Evolutionary conservation across 2,113 vertebrate genomes (phyloP).

Genomic region (Sciurus niger): DNA sequence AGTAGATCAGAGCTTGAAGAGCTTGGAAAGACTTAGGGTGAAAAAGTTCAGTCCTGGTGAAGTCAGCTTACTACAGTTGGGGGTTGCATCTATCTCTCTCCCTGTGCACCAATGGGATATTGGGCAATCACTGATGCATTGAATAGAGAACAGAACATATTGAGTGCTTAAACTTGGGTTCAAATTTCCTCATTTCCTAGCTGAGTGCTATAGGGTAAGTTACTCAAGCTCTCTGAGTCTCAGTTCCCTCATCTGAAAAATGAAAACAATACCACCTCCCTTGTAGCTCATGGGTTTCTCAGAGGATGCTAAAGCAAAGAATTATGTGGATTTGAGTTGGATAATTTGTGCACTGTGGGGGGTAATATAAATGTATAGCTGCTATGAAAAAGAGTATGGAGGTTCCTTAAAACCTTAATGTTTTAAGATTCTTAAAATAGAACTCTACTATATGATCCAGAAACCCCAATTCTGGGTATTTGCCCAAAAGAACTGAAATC

Average conservation of each 20-base stretch:
- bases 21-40: slow-evolving; percentile 40
- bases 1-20: slow-evolving; percentile 71
- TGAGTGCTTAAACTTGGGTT: not conserved
- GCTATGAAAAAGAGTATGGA: too few species aligned
- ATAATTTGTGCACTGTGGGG: not conserved
- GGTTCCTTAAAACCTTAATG: too few species aligned
- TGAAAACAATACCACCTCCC: not conserved
- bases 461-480: not conserved
- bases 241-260: not conserved
- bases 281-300: not conserved
- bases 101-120: not conserved
- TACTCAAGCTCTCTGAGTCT: slow-evolving; percentile 1
- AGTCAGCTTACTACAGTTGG: not conserved
- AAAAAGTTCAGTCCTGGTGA: not conserved
- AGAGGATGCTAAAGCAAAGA: not conserved
- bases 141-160: not conserved
- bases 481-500: too few species aligned
- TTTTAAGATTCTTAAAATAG: not conserved
- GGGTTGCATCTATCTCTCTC: not conserved
- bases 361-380: too few species aligned
- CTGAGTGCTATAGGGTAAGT: not conserved
- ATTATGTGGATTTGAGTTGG: not conserved
- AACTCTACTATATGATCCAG: not conserved
- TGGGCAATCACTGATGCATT: not conserved
- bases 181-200: slow-evolving; percentile 38